These are phyloP conservation scores for Pelecanus crispus DNA, from an alignment of 2,113 vertebrate genomes.

Conservation along the genomic window DNA sequence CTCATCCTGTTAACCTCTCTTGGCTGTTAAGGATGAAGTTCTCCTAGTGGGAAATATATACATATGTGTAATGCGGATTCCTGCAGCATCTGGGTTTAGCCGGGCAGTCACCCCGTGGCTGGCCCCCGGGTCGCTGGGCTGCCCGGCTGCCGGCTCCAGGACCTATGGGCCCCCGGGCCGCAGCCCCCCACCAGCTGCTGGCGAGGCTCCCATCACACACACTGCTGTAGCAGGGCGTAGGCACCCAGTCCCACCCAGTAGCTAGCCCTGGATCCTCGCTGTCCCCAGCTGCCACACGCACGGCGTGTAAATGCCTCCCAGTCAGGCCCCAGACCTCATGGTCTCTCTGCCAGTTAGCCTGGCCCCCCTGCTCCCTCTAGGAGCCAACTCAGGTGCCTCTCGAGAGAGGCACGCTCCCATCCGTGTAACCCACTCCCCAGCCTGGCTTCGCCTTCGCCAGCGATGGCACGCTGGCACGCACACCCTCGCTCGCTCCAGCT, in stretches of 20 bases:
- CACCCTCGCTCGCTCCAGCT: background rate
- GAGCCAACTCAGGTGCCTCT: background rate
- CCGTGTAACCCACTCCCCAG: too few species aligned
- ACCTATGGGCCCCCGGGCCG: rapidly evolving
- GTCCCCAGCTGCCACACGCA: background rate
- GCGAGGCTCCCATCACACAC: background rate
- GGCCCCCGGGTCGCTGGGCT: background rate
- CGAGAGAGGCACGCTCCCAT: background rate
- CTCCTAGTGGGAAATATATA: background rate
- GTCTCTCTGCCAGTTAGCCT: background rate
- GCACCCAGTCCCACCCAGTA: background rate
- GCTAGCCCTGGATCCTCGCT: background rate
- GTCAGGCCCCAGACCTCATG: too few species aligned
- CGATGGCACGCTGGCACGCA: rapidly evolving
- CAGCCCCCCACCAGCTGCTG: background rate
- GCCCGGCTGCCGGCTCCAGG: background rate
- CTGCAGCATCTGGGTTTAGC: background rate
- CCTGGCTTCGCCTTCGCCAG: background rate
- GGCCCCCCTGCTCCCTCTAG: background rate
- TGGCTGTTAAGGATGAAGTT: background rate
- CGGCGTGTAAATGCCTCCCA: background rate
- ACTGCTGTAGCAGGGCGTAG: background rate
- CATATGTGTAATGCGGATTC: rapidly evolving
- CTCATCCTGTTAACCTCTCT: background rate
- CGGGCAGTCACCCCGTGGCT: background rate